phyloP scores from a whole-genome alignment of 2,888 invertebrate species.

The Limnephilus marmoratus region DNA sequence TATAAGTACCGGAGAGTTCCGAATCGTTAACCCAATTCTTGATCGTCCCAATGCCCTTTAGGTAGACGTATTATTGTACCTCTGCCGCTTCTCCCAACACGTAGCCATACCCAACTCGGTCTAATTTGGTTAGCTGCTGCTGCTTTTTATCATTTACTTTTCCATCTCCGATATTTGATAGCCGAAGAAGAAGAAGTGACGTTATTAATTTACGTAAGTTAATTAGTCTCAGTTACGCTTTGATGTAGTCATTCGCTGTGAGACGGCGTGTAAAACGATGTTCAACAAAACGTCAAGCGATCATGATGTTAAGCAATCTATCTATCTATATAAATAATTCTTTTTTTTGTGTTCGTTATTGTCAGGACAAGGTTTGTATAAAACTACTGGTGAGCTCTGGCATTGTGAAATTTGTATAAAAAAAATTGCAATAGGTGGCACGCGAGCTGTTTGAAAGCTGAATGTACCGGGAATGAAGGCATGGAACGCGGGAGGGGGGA shows the following conservation, averaged over 20 bases:
- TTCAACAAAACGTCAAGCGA: too few species aligned
- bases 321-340: too few species aligned
- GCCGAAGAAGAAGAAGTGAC: neutral
- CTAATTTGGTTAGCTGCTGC: neutral
- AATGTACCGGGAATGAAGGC: too few species aligned
- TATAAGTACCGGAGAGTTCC: neutral
- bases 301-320: too few species aligned
- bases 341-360: too few species aligned
- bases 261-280: neutral
- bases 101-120: too few species aligned
- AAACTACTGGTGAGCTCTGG: too few species aligned
- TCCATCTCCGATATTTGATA: neutral
- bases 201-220: neutral
- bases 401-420: too few species aligned
- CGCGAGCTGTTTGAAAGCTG: too few species aligned
- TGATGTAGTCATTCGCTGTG: neutral
- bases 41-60: constrained; percentile 15
- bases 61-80: neutral
- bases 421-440: too few species aligned
- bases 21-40: constrained; percentile 2
- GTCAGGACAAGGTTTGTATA: too few species aligned
- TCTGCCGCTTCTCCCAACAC: neutral
- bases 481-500: too few species aligned
- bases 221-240: neutral
- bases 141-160: neutral